Evolutionary conservation across 2,113 vertebrate species (phyloP), one percentile per base, ranked within the genome.

Genomic region (Prunella himalayana): DNA sequence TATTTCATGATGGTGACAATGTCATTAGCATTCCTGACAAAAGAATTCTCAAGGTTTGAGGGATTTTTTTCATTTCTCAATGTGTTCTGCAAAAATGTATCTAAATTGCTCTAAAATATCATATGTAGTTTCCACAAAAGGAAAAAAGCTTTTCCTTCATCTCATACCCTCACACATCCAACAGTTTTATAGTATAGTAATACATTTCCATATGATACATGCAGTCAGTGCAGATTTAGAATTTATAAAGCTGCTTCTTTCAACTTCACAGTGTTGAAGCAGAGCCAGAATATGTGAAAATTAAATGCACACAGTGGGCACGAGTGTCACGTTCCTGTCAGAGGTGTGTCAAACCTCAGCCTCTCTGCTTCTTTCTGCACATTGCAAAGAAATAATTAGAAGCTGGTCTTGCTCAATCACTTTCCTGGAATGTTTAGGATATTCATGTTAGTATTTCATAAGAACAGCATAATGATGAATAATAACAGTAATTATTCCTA

Each of bases 301-400:
- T 90, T 8, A 86, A 75, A 88, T 71, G 59, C 50, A 60, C 31
- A 23, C 66, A 69, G 12, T 72, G 51, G 70, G 54, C 77, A 82
- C 30, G 23, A 83, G 39, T 90, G 85, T 90, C 87, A 84, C 69
- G 13, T 79, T 90, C 73, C 60, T 75, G 47, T 88, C 68, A 82
- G 66, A 90, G 84, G 61, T 92, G 87, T 91, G 79, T 93, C 92
- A 94, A 59, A 53, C 86, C 79, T 79, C 76, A 86, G 18, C 65
- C 50, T 72, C 71, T 75, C 83, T 82, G 21, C 82, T 89, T 57
- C 86, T 92, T 86, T 75, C 66, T 79, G n/a, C 42, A 60, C 49
- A 47, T 14, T 71, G 60, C 82, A 73, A 69, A 47, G 83, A 73
- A 94, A 82, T 85, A 73, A 83, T 90, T 90, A 88, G 76, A 71